Evolutionary conservation across 2,888 invertebrate genomes (phyloP).

Genomic region (Pimpla rufipes): DNA sequence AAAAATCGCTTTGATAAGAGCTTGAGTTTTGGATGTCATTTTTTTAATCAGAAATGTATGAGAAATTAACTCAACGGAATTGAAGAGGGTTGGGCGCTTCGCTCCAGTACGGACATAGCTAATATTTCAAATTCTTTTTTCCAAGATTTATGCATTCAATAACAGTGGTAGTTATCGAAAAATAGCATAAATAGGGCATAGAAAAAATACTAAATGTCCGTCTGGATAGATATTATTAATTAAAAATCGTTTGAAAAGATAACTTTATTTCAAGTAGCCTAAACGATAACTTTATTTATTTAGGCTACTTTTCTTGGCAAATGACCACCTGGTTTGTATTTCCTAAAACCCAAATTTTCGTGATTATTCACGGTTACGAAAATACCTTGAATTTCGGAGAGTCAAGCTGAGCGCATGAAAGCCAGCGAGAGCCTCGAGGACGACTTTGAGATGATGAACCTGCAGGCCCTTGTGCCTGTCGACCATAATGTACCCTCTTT

Average conservation of each 20-base stretch:
- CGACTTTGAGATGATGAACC: constrained; percentile 81
- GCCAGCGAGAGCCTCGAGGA: constrained; percentile 85
- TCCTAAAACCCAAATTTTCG: not conserved
- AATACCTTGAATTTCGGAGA: constrained; percentile 81
- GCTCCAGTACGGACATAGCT: not conserved
- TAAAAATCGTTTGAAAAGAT: too few species aligned
- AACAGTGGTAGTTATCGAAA: too few species aligned
- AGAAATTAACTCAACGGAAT: not conserved
- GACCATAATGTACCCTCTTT: constrained; percentile 84
- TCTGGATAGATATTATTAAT: too few species aligned
- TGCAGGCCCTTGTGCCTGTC: constrained; percentile 84
- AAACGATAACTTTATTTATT: too few species aligned
- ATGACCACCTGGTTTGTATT: too few species aligned
- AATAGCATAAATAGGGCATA: too few species aligned
- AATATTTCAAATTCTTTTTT: not conserved
- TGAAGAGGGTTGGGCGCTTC: not conserved
- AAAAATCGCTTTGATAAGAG: not conserved
- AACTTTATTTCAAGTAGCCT: too few species aligned
- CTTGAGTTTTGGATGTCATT: not conserved
- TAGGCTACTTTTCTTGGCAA: too few species aligned
- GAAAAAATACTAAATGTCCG: too few species aligned
- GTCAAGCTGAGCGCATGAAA: constrained; percentile 86
- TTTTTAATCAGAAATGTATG: too few species aligned
- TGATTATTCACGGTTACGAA: not conserved
- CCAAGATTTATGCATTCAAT: not conserved